Base-by-base conservation (phyloP, 2,888 invertebrate species). In the Plebejus melissa region DNA sequence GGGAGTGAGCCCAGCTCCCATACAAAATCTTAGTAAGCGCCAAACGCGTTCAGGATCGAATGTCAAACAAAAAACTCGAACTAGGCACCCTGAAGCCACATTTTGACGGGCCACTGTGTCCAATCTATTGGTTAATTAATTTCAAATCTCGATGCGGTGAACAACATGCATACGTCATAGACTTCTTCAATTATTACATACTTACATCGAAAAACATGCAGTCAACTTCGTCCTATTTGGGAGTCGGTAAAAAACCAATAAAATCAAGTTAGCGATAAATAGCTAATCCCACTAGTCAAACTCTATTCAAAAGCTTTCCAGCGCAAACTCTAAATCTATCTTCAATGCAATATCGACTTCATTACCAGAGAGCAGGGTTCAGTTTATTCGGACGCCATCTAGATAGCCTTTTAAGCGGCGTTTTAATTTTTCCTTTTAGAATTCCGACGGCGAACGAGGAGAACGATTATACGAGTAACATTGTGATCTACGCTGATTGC, bases 401-500 rank as follows among this genome's bases (percentile, higher is more conserved):
- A 32, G 65, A 65, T 65, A 32, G 65, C 65, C 65, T 69, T 69
- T 65, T 32, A 69, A 41, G 16, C 38, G n/a, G 36, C 16, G 32
- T 76, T 69, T 74, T 74, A 54, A 74, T 74, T 65, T 46, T n/a
- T 36, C 76, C 36, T 79, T 78, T 71, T 80, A 94, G 94, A 79
- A 87, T 92, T 50, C 91, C 93, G 9, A 89, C 90, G 74, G 90
- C 90, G 5, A 89, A 85, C 75, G 94, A 92, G 80, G 93, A 94
- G 5, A 94, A 93, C 75, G 90, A 93, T 75, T 94, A 87, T 82
- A 94, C 90, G 4, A 94, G 94, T 80, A 94, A 94, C 82, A 88
- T 95, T 57, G 94, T 95, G 70, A 94, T 96, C 78, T 94, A 95
- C 82, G 95, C 96, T 0, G 97, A 97, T 88, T 97, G 97, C 84